Base-by-base conservation (phyloP, 2,888 invertebrate species). In the Drosophila paucipuncta region DNA sequence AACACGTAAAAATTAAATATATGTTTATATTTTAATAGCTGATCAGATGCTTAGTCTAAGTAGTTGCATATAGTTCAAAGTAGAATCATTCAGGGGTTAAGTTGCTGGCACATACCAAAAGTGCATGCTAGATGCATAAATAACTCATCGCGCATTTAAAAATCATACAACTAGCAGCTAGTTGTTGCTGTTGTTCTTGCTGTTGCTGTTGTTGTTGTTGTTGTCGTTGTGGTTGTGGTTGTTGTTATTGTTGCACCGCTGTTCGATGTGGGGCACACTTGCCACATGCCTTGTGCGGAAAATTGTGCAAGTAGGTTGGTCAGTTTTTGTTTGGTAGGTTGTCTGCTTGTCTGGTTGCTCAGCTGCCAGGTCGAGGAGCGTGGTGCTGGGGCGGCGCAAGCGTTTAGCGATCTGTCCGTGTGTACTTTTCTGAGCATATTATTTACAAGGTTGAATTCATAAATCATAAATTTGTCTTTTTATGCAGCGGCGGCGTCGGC, bases 391-490 rank as follows among this genome's bases (percentile, higher is more conserved):
- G 70, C 66, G 69, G 73, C 76, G 55, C 70, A 82, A 86, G 80
- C 89, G 84, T 84, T 84, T 87, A 83, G 85, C 89, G 63, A 76
- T 73, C 84, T 82, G 89, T 82, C 86, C 86, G 80, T 80, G 77
- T 86, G 86, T 76, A 80, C 78, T 82, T 86, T 80, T 77, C 75
- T 83, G 85, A 89, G 87, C 89, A 88, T 88, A 88, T 88, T 87
- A 88, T 89, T 88, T 88, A 89, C 89, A 88, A 88, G 87, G 87
- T 87, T 88, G 89, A 88, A 90, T 89, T 90, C 90, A 90, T 90
- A 90, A 90, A 90, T 90, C 90, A 90, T 91, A 90, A 91, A 91
- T 89, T 90, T 90, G 90, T 90, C 91, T 89, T 85, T 86, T 86
- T 86, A 86, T 88, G 75, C 87, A 76, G 85, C 85, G 79, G 67